Conservation (phyloP, 2,888 invertebrate genomes). For the Aromia moschata region DNA sequence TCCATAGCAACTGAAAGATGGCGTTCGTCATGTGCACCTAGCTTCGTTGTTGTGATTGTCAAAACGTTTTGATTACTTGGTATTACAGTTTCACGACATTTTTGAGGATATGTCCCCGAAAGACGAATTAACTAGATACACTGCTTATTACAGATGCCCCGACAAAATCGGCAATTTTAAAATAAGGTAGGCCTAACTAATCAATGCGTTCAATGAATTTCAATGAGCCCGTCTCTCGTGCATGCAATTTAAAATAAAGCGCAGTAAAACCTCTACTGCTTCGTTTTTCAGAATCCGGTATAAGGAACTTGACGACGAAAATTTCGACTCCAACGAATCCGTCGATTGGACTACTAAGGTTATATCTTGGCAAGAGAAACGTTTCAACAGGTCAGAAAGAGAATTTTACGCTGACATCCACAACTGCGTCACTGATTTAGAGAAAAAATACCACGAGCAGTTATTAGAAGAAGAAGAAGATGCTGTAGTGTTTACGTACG, state of each 20-base stretch:
- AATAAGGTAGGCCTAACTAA: constrained; percentile 63
- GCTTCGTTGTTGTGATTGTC: no score
- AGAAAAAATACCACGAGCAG: constrained; percentile 67
- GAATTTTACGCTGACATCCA: constrained; percentile 69
- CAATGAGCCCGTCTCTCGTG: no score
- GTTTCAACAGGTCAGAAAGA: constrained; percentile 70
- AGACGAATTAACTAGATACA: constrained; percentile 48
- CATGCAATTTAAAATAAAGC: no score
- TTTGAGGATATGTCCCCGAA: no score
- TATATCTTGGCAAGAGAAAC: constrained; percentile 80
- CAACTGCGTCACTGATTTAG: constrained; percentile 71
- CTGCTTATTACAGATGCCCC: constrained; percentile 66
- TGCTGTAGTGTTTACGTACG: constrained; percentile 67
- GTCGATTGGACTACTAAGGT: constrained; percentile 51
- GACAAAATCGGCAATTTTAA: constrained; percentile 65
- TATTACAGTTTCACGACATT: no score
- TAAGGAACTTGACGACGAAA: constrained; percentile 40
- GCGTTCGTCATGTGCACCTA: no score
- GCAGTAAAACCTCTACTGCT: no score
- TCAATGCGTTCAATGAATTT: not conserved
- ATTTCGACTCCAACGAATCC: constrained; percentile 26
- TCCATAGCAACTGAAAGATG: no score
- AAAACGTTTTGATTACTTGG: no score
- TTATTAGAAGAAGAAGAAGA: constrained; percentile 59
- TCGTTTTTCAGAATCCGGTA: constrained; percentile 40